phyloP scores from a whole-genome alignment of 2,797 vertebrate genomes.

The Hypotaenidia okinawae region DNA sequence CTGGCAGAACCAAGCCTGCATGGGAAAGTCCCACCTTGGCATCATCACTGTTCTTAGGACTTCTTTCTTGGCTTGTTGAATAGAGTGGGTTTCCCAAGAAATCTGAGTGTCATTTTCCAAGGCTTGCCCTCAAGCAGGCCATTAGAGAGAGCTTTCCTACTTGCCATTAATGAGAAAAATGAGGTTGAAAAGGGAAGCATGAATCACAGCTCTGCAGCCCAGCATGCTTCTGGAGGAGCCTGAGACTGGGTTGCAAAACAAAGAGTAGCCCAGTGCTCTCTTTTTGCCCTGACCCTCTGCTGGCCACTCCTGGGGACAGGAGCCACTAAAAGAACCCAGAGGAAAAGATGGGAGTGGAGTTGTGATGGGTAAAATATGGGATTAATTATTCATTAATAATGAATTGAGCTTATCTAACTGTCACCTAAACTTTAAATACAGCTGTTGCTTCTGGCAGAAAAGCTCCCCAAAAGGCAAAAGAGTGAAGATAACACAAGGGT shows the following conservation, averaged over 20 bases:
- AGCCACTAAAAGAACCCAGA: neutral
- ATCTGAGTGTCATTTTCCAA: neutral
- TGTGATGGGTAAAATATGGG: neutral
- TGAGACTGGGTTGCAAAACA: neutral
- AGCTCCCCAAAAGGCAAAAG: neutral
- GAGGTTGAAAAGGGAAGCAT: neutral
- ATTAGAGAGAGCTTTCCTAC: slow-evolving; percentile 1
- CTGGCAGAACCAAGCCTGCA: neutral
- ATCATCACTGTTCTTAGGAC: neutral
- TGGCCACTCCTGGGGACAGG: neutral
- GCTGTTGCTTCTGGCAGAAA: neutral
- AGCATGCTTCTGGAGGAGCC: neutral
- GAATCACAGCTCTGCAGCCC: neutral
- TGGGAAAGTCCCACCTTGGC: neutral
- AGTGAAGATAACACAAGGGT: neutral
- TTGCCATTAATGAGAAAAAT: neutral
- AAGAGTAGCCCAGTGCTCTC: neutral
- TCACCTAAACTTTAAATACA: neutral
- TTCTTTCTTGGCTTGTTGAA: neutral
- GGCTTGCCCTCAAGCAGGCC: neutral
- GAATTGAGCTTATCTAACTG: neutral
- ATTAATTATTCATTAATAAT: neutral
- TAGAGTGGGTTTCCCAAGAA: neutral
- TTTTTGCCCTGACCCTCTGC: neutral
- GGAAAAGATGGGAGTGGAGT: neutral